Evolutionary conservation across 2,888 invertebrate species (phyloP), one percentile per base, ranked within the genome.

Genomic region (Chydorus sphaericus): DNA sequence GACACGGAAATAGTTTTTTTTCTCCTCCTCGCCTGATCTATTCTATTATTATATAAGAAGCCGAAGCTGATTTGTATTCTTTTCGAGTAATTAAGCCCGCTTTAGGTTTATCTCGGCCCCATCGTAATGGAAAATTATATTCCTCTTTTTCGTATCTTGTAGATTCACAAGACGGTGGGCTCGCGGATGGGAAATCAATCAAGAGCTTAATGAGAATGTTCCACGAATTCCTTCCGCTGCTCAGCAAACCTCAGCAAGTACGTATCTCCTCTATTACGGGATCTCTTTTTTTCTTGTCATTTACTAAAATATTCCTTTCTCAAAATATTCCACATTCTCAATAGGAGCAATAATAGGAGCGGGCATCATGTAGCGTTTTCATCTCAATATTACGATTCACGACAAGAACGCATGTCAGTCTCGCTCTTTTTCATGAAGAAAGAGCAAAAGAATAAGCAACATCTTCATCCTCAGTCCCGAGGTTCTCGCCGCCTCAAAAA

Each of bases 141-240:
- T 8, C 20, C 11, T 49, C 11, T 51, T 31, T 18, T 33, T 10
- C 56, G 18, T 57, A 54, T 39, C 30, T 67, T 70, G 48, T 71
- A 81, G 94, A 94, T 71, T 88, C 90, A 23, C 91, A 91, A 68
- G 94, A 96, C 72, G 88, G 92, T 53, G 96, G 97, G 73, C 76
- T 97, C 77, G 97, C 63, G 96, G 93, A 71, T 78, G 78, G 63
- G 73, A 76, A 60, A 76, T 76, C 65, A 75, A 77, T 61, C 72
- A 72, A 58, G 73, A 71, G 57, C 65, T 69, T 30, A 58, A 60
- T 55, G 57, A 48, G 55, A 56, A 14, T 54, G 38, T 58, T 57
- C 55, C 59, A 55, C 36, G 39, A 3, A 44, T n/a, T 54, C 18
- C 48, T 10, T 50, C n/a, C n/a, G n/a, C n/a, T n/a, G n/a, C n/a